Conservation (phyloP, 2,797 vertebrate genomes). For the Malurus leucopterus region DNA sequence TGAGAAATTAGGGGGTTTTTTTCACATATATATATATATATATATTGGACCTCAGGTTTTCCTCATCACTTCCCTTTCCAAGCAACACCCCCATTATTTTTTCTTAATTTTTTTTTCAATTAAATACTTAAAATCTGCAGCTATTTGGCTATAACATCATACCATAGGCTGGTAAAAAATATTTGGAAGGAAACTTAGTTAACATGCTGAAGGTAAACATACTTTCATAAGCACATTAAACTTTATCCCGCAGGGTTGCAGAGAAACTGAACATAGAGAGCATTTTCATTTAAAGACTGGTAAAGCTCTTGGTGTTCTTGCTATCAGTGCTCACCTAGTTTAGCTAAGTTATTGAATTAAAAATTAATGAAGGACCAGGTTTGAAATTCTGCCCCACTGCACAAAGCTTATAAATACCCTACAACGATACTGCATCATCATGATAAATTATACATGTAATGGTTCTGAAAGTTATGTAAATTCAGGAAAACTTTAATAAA, state of each 20-base stretch:
- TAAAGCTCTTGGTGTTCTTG: slow-evolving; percentile 27
- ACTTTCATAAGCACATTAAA: not conserved
- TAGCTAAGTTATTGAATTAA: slow-evolving; percentile 63
- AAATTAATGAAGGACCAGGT: slow-evolving; percentile 68
- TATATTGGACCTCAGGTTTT: not conserved
- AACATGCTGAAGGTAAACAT: slow-evolving; percentile 9
- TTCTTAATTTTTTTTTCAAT: not conserved
- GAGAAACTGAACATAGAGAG: not conserved
- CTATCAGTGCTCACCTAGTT: slow-evolving; percentile 54
- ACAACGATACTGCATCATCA: slow-evolving; percentile 48
- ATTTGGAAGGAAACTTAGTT: not conserved
- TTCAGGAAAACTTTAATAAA: slow-evolving; percentile 73
- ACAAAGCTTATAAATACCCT: slow-evolving; percentile 67
- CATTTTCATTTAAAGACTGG: slow-evolving; percentile 32
- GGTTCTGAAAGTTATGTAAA: slow-evolving; percentile 72
- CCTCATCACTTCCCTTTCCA: not conserved
- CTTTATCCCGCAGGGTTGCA: not conserved
- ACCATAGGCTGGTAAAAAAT: not conserved
- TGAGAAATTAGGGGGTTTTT: not conserved
- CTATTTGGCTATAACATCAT: not conserved
- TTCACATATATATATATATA: not conserved
- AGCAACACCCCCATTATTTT: not conserved
- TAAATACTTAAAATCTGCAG: not conserved
- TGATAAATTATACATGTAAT: slow-evolving; percentile 73
- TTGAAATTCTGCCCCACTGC: slow-evolving; percentile 67